Percentiles rank a stretch among this genome's conserved stretches.
Evolutionary conservation across 2,888 invertebrate genomes (phyloP).

Genomic region (Junonia oenone): DNA sequence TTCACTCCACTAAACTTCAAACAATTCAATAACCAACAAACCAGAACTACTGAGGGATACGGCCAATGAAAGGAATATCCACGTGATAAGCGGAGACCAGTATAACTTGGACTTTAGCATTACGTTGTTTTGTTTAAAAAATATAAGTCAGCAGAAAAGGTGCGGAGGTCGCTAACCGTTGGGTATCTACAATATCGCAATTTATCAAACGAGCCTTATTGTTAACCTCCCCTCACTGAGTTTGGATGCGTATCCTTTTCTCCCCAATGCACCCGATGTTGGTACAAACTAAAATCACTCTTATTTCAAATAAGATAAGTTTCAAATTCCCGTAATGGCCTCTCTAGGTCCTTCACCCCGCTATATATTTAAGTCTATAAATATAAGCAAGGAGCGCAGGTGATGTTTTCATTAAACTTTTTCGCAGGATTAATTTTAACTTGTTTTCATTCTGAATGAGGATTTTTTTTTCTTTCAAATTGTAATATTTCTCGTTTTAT

Average conservation of each 20-base stretch:
- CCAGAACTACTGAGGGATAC: conserved; percentile 33
- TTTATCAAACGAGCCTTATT: conserved; percentile 76
- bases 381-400: conserved; percentile 47
- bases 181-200: conserved; percentile 62
- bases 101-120: conserved; percentile 22
- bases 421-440: conserved; percentile 55
- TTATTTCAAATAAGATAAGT: conserved; percentile 10
- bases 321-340: conserved; percentile 16
- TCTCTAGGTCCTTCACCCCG: conserved; percentile 15
- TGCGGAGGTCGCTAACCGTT: conserved; percentile 46
- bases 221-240: conserved; percentile 54
- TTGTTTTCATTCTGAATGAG: conserved; percentile 30
- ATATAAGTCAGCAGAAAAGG: conserved; percentile 32
- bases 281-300: conserved; percentile 25
- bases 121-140: conserved; percentile 26
- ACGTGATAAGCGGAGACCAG: conserved; percentile 31
- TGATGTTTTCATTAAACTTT: conserved; percentile 67
- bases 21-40: conserved; percentile 38
- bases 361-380: conserved; percentile 35
- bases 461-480: conserved; percentile 8
- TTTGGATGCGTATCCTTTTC: conserved; percentile 38
- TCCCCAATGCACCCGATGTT: conserved; percentile 35
- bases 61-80: conserved; percentile 39
- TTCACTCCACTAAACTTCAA: conserved; percentile 33
- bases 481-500: conserved; percentile 9